Evolutionary conservation across 1,140 invertebrate genomes (phyloP).

Genomic region (Drosophila ananassae): DNA sequence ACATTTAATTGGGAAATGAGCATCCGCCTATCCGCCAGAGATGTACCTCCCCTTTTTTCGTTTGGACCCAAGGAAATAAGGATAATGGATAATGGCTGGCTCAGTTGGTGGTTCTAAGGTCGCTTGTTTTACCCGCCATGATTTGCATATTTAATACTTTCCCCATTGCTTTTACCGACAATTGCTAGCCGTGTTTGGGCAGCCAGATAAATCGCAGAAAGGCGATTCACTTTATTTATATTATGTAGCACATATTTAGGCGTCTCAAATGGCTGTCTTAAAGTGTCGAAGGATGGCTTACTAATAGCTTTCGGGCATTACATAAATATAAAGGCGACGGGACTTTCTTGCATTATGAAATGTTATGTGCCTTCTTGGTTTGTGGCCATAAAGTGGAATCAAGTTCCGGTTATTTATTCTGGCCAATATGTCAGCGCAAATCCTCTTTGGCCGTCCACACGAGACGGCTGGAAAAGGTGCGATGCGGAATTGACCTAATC

Average conservation of each 20-base stretch:
- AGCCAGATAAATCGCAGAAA: slow-evolving; percentile 28
- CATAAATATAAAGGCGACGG: slow-evolving; percentile 13
- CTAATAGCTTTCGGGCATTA: slow-evolving; percentile 8
- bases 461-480: slow-evolving; percentile 50
- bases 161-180: slow-evolving; percentile 50
- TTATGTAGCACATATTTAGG: slow-evolving; percentile 39
- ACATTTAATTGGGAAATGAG: slow-evolving; percentile 73
- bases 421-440: slow-evolving; percentile 62
- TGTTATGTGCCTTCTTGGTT: background rate
- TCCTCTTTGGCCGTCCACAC: slow-evolving; percentile 30
- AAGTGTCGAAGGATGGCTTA: slow-evolving; percentile 22
- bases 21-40: slow-evolving; percentile 11
- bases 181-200: slow-evolving; percentile 20
- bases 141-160: slow-evolving; percentile 69
- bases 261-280: slow-evolving; percentile 31
- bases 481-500: slow-evolving; percentile 51
- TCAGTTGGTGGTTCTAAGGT: slow-evolving; percentile 52
- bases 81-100: slow-evolving; percentile 25
- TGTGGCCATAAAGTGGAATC: slow-evolving; percentile 23
- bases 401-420: slow-evolving; percentile 58
- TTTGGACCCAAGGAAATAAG: slow-evolving; percentile 1
- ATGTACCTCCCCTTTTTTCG: slow-evolving; percentile 15
- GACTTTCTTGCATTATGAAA: slow-evolving; percentile 18
- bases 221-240: slow-evolving; percentile 42
- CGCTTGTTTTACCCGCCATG: slow-evolving; percentile 53